Conservation (phyloP, 2,113 vertebrate genomes). For the Caranx ignobilis region DNA sequence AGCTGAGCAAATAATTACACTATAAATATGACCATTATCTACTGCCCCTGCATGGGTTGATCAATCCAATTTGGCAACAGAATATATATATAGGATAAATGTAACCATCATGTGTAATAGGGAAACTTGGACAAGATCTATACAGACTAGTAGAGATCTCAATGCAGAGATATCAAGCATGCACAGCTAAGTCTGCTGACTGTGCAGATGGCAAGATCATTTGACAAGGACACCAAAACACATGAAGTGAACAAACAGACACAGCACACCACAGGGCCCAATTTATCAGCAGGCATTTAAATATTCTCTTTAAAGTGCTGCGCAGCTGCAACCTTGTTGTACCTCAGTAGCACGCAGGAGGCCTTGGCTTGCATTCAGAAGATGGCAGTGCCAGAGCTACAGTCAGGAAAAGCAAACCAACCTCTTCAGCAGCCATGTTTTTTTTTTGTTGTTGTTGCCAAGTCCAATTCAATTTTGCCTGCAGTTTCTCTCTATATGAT, state of each 20-base stretch:
- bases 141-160: slow-evolving; percentile 8
- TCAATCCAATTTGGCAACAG: slow-evolving; percentile 45
- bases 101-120: slow-evolving; percentile 9
- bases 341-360: slow-evolving; percentile 52
- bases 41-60: slow-evolving; percentile 17
- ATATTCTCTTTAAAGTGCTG: slow-evolving; percentile 70
- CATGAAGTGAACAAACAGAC: slow-evolving; percentile 53
- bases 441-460: slow-evolving; percentile 11
- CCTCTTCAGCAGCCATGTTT: slow-evolving; percentile 55
- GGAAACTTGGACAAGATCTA: slow-evolving; percentile 25
- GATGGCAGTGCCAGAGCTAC: slow-evolving; percentile 38
- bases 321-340: slow-evolving; percentile 56
- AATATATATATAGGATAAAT: slow-evolving; percentile 17
- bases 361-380: slow-evolving; percentile 67
- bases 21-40: slow-evolving; percentile 56
- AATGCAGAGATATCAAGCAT: slow-evolving; percentile 18
- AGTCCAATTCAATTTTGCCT: slow-evolving; percentile 55
- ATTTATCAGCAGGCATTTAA: slow-evolving; percentile 66
- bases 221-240: slow-evolving; percentile 64
- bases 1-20: slow-evolving; percentile 55
- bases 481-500: slow-evolving; percentile 31
- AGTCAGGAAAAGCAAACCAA: slow-evolving; percentile 57
- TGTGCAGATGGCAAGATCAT: slow-evolving; percentile 34
- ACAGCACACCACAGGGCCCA: slow-evolving; percentile 52
- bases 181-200: slow-evolving; percentile 21